These are phyloP conservation scores for Drosophila elegans DNA, from an alignment of 1,140 invertebrate genomes.

Conservation along the genomic window DNA sequence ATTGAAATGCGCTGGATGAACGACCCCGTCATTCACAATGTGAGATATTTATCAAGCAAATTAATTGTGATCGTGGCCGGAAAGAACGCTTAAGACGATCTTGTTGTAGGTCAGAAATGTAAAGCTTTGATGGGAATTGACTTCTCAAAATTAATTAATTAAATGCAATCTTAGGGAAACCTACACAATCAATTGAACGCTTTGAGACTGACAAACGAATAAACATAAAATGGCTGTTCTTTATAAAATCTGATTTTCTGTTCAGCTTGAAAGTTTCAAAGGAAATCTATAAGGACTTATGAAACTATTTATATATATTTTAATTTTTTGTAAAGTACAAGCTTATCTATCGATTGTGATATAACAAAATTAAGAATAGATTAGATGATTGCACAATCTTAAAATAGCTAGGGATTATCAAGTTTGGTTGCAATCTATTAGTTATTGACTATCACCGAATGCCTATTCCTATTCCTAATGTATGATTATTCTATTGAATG, in stretches of 20 bases:
- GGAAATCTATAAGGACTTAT: background rate
- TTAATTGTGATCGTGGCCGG: conserved; percentile 27
- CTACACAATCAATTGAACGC: background rate
- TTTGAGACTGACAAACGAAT: background rate
- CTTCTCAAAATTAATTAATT: conserved; percentile 1
- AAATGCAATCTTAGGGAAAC: background rate
- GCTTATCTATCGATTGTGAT: conserved; percentile 9
- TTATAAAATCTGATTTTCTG: too few relatives aligned
- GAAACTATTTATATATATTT: background rate
- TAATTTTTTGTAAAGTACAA: background rate
- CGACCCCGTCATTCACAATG: background rate
- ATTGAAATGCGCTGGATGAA: conserved; percentile 50
- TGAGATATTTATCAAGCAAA: conserved; percentile 26
- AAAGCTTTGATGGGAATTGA: conserved; percentile 7
- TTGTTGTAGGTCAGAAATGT: conserved; percentile 35
- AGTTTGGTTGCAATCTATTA: conserved; percentile 1
- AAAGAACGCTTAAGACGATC: background rate
- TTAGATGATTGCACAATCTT: conserved; percentile 4
- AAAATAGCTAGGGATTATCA: conserved; percentile 4
- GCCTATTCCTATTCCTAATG: conserved; percentile 1
- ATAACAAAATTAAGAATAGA: conserved; percentile 2
- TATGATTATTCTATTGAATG: conserved; percentile 5
- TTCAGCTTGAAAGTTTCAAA: background rate
- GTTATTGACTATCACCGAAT: background rate
- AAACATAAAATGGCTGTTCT: too few relatives aligned